Base-by-base conservation (phyloP, 2,113 vertebrate genomes). In the Donacobius atricapilla region DNA sequence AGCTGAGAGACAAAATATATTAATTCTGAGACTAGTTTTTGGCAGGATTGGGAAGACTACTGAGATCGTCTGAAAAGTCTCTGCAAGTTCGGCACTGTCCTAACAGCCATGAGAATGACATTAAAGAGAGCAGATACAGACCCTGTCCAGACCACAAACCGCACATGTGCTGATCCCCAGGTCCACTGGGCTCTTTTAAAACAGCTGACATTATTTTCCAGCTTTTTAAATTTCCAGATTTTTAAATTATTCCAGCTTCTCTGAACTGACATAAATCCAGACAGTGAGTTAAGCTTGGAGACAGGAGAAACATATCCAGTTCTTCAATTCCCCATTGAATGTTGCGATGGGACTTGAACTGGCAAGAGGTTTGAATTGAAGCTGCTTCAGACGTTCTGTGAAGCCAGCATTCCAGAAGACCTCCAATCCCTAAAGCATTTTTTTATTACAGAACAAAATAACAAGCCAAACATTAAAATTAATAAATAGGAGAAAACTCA, bases 241-340 rank as follows among this genome's bases (percentile, higher is more conserved):
- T 97, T 94, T 76, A 76, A 94, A 91, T 96, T 95, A 96, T 73
- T 75, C 78, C 79, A 89, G 81, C 21, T 93, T 94, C 60, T 96
- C 94, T 94, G 76, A 83, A 77, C 78, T 83, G 89, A 96, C 94
- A 96, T 93, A 96, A 97, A 96, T 94, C 82, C 92, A 93, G 93
- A 95, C 87, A 92, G 77, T 51, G 91, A 94, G 80, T 90, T 95
- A 94, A 96, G 77, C 70, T 28, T 96, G 93, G 91, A 96, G 96
- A 94, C 93, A 83, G 63, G 66, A 94, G 87, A 94, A 96, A 94
- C 66, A 72, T 65, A 95, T 80, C 87, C 84, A 97, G 66, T 27
- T 72, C 53, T 93, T 87, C 84, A 93, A 61, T 91, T 94, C 94
- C 91, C 93, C 0, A 2, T 37, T 96, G 94, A 85, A 87, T 50